Evolutionary conservation across 2,113 vertebrate species (phyloP).

Genomic region (Pelobates fuscus): DNA sequence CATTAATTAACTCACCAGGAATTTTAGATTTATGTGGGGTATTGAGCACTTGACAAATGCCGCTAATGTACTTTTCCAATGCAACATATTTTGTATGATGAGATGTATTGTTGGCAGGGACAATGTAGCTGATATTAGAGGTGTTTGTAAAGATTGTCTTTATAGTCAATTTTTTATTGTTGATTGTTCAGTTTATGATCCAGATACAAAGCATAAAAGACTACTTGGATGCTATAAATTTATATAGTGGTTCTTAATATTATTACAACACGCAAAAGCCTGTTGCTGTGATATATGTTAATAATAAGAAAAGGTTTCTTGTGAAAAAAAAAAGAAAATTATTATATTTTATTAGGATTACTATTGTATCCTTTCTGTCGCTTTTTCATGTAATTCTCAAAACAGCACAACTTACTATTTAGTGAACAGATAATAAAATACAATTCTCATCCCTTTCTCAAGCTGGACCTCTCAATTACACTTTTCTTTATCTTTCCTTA

Average conservation of each 20-base stretch:
- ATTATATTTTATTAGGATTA: background rate
- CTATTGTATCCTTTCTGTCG: too few species aligned
- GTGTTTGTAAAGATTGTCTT: constrained; percentile 40
- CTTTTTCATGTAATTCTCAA: too few species aligned
- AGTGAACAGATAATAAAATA: too few species aligned
- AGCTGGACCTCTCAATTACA: too few species aligned
- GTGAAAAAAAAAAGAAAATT: background rate
- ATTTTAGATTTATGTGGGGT: constrained; percentile 16
- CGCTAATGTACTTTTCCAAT: constrained; percentile 28
- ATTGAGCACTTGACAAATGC: constrained; percentile 3
- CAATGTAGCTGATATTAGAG: constrained; percentile 23
- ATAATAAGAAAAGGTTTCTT: background rate
- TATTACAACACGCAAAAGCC: constrained; percentile 12
- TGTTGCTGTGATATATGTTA: constrained; percentile 4
- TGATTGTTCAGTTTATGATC: constrained; percentile 41
- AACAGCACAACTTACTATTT: too few species aligned
- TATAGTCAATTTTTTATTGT: constrained; percentile 33
- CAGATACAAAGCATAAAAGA: constrained; percentile 33
- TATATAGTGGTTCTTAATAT: constrained; percentile 24
- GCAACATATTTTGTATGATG: constrained; percentile 21
- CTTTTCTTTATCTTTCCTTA: too few species aligned
- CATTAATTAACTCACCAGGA: constrained; percentile 36
- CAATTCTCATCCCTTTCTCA: too few species aligned
- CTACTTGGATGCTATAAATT: constrained; percentile 35
- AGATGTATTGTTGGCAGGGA: constrained; percentile 41